Percentiles rank a stretch among this genome's conserved stretches.
Conservation (phyloP, 2,113 vertebrate genomes). For the Melanerpes aurifrons region DNA sequence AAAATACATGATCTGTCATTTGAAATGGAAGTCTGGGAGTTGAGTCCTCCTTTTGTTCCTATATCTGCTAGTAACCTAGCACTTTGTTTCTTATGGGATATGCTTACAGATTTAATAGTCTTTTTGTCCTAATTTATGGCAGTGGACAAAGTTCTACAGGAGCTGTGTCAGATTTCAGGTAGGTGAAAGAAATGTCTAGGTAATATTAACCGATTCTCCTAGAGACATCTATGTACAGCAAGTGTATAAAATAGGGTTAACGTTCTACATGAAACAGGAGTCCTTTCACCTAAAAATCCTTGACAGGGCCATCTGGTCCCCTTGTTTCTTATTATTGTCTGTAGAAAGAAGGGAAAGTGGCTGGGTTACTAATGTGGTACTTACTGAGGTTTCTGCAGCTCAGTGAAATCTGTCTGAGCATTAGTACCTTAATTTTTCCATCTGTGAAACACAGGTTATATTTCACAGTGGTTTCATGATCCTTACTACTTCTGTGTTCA, state of each 20-base stretch:
- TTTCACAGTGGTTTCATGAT: background rate
- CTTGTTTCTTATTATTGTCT: slow-evolving; percentile 10
- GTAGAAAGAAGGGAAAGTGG: background rate
- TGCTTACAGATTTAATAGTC: slow-evolving; percentile 16
- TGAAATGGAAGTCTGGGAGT: slow-evolving; percentile 2
- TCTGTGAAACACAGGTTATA: background rate
- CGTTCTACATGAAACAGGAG: background rate
- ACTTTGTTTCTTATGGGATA: background rate
- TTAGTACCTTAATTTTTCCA: slow-evolving; percentile 26
- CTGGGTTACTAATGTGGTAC: slow-evolving; percentile 10
- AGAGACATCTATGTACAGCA: background rate
- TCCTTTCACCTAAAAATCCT: slow-evolving; percentile 17
- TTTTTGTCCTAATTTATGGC: background rate
- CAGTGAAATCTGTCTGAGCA: background rate
- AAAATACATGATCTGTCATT: slow-evolving; percentile 61
- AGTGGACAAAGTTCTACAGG: background rate
- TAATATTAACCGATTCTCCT: background rate
- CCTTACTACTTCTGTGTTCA: background rate
- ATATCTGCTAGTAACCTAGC: slow-evolving; percentile 17
- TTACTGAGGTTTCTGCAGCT: background rate
- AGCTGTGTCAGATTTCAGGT: background rate
- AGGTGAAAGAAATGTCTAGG: background rate
- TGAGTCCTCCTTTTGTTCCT: slow-evolving; percentile 26
- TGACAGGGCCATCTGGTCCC: background rate
- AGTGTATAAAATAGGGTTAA: background rate